Evolutionary conservation across 2,113 vertebrate genomes (phyloP), one percentile per base, ranked within the genome.

Genomic region (Podarcis cretensis): DNA sequence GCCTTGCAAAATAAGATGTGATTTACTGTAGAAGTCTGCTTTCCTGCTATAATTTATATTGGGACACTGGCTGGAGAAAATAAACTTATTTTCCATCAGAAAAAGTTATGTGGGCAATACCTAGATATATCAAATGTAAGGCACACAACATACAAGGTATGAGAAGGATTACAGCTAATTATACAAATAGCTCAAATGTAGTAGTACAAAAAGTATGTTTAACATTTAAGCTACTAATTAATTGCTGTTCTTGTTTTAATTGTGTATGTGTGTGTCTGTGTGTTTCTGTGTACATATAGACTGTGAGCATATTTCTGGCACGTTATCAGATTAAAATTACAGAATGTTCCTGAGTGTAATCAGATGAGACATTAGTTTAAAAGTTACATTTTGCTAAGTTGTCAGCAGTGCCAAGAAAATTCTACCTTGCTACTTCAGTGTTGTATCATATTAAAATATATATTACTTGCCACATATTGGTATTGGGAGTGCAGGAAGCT

Each of bases 21-120:
- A 80, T 73, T 87, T 93, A 77, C 87, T 83, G 89, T 94, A 95
- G 92, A 95, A 94, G 92, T 32, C 85, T 93, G 18, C 91, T 92
- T 94, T 94, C 83, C 81, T 91, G 89, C 94, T 94, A 84, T 93
- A 78, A 95, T 90, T 95, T 92, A 92, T 93, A 94, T 92, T 90
- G 71, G 87, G 88, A 78, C 65, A 35, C 27, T 63, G 79, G 48
- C 79, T 43, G 25, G 69, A 94, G 90, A 94, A 96, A 94, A 95
- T 92, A 85, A 93, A 93, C 93, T 94, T 94, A 93, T 94, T 93
- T 95, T 93, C 93, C 90, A 80, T 40, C 66, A 30, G 80, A 73
- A 32, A 83, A 92, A 94, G 91, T 91, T 93, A 92, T 95, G 68
- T 86, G 89, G 75, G 85, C 87, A 83, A 83, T 35, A 89, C 87